Evolutionary conservation across 1,140 invertebrate species (phyloP), one percentile per base, ranked within the genome.

Genomic region (Coptotermes formosanus): DNA sequence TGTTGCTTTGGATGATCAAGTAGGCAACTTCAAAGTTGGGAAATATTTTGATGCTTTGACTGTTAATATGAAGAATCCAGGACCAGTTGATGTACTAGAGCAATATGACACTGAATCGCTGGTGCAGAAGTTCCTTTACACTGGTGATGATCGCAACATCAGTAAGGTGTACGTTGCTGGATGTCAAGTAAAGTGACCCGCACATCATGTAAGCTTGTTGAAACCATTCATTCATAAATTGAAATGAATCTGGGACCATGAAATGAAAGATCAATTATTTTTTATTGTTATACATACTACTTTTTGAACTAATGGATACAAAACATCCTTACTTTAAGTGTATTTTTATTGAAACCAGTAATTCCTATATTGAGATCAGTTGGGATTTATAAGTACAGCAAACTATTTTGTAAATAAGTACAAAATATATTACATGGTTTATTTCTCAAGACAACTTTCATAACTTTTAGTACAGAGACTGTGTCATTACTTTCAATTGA

Each of bases 11-110:
- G 94, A 95, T 25, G 89, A 96, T 75, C 91, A 94, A 89, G 94
- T 96, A 82, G 97, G 97, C 30, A 97, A 95, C 90, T 96, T 98
- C 89, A 90, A 93, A 88, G 89, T 94, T 11, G 96, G 95, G 55
- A 98, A 98, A 90, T 93, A 96, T 86, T 98, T 98, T 89, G 97
- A 98, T 92, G 97, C 96, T 11, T 90, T 98, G 0, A 87, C 96
- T 2, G 89, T 94, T 14, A 92, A 93, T 85, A 89, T 92, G 30
- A 32, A 90, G 91, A 88, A 88, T 90, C 75, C 88, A 91, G 45
- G 81, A 88, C 21, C 88, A 89, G n/a, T 30, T 30, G 85, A 88
- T 90, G 44, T 75, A 6, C 64, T 75, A 75, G 8, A 30, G 14
- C 3, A 25, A 8, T 92, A 91, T 87, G 91, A 90, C 21, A 88